Base-by-base conservation (phyloP, 2,888 invertebrate genomes). In the Drosophila anomelani region DNA sequence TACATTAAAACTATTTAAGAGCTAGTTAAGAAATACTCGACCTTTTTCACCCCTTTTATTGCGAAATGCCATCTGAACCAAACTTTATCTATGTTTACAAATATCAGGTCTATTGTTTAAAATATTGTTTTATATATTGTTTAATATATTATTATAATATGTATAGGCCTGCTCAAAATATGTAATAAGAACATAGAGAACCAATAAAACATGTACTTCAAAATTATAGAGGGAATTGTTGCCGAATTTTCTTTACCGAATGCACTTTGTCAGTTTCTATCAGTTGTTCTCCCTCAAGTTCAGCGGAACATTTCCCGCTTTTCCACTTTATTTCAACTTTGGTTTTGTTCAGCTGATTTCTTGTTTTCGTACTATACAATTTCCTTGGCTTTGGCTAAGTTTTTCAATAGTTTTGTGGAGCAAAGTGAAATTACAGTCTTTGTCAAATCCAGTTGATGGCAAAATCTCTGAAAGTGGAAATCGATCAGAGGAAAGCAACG, bases 261-360 rank as follows among this genome's bases (percentile, higher is more conserved):
- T 84, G 70, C 80, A 81, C 80, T 85, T 86, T 85, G 83, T 83
- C 77, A 81, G 80, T 78, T 83, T 85, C 78, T 85, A 81, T 74
- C 77, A 74, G 72, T 81, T 78, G 70, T 81, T 81, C 75, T 46
- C 39, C 68, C 69, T 78, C 74, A 69, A 74, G 75, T 81, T 77
- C 66, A 57, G 63, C 72, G 63, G 67, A 58, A 76, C 79, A 83
- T 77, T 46, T 26, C 41, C 57, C 17, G 7, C 44, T 39, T 46
- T 70, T 44, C 46, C 44, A 17, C 63, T 47, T 46, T 47, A 53
- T 77, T 56, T 56, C 59, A 29, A 63, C 63, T 58, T 55, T n/a
- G 54, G 39, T 49, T 10, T 34, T 55, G 49, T 61, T 44, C 59
- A 53, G 47, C 61, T 57, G 60, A 41, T 54, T 61, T 17, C 15